phyloP scores from a whole-genome alignment of 2,797 vertebrate species.

The Fistularia tabacaria region DNA sequence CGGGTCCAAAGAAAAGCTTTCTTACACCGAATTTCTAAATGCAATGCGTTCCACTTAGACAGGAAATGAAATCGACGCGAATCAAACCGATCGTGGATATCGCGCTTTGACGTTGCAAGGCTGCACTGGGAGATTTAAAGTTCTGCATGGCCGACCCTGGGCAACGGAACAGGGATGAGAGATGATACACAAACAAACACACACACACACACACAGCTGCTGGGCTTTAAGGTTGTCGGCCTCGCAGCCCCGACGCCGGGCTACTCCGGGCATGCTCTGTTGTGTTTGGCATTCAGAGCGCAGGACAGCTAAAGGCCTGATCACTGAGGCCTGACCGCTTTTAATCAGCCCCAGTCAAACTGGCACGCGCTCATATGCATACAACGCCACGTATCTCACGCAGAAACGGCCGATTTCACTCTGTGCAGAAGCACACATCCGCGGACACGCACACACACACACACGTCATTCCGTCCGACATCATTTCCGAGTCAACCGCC shows the following conservation, averaged over 20 bases:
- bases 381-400: slow-evolving; percentile 22
- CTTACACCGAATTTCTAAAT: too few relatives aligned
- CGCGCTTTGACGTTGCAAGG: slow-evolving; percentile 7
- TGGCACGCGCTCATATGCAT: slow-evolving; percentile 39
- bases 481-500: slow-evolving; percentile 47
- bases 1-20: too few relatives aligned
- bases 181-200: slow-evolving; percentile 17
- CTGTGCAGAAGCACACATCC: slow-evolving; percentile 15
- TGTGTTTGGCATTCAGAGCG: slow-evolving; percentile 74
- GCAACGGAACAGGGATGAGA: slow-evolving; percentile 14
- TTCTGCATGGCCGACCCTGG: slow-evolving; percentile 1
- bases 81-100: too few relatives aligned
- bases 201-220: slow-evolving; percentile 37
- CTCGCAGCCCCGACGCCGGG: slow-evolving; percentile 55
- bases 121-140: slow-evolving; percentile 1
- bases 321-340: slow-evolving; percentile 69
- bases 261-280: slow-evolving; percentile 66
- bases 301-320: slow-evolving; percentile 66
- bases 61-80: too few relatives aligned
- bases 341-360: slow-evolving; percentile 63
- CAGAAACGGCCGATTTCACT: slow-evolving; percentile 21
- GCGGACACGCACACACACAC: slow-evolving; percentile 13
- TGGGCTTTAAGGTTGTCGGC: slow-evolving; percentile 44
- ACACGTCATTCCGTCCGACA: slow-evolving; percentile 44
- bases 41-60: too few relatives aligned